Percentiles rank a stretch among this genome's conserved stretches.
These are phyloP conservation scores for Synergus gifuensis DNA, from an alignment of 2,888 invertebrate species.

Conservation along the genomic window DNA sequence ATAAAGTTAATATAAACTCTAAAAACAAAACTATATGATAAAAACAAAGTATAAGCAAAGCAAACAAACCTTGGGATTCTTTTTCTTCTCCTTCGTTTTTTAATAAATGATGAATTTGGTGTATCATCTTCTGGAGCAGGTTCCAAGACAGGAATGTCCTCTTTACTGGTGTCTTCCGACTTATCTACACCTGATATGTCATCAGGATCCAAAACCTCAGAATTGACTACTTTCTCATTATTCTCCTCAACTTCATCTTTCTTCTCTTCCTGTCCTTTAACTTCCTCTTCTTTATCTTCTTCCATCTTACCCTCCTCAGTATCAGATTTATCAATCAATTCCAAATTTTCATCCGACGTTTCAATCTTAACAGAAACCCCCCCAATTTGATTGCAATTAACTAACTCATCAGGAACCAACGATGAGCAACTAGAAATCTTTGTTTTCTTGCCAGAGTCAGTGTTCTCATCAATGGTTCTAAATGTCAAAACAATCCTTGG, in stretches of 20 bases:
- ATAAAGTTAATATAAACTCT: background rate
- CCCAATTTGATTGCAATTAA: constrained; percentile 73
- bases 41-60: constrained; percentile 27
- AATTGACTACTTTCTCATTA: constrained; percentile 41
- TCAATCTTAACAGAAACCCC: constrained; percentile 76
- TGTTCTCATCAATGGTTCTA: constrained; percentile 79
- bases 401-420: constrained; percentile 73
- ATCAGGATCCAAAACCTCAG: constrained; percentile 47
- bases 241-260: constrained; percentile 44
- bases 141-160: constrained; percentile 44
- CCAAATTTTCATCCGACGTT: constrained; percentile 70
- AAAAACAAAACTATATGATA: background rate
- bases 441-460: constrained; percentile 74
- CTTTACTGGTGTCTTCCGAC: constrained; percentile 40
- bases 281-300: constrained; percentile 50
- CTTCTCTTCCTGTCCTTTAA: constrained; percentile 47
- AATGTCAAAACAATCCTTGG: constrained; percentile 83
- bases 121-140: constrained; percentile 48
- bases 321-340: constrained; percentile 79
- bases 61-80: constrained; percentile 67
- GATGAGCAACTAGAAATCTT: constrained; percentile 75
- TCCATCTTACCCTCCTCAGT: constrained; percentile 76
- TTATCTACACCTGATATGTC: constrained; percentile 48
- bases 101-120: constrained; percentile 58
- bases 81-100: constrained; percentile 67